Percentiles rank a stretch among this genome's conserved stretches.
Conservation (phyloP, 2,888 invertebrate species). For the Erebia ligea region DNA sequence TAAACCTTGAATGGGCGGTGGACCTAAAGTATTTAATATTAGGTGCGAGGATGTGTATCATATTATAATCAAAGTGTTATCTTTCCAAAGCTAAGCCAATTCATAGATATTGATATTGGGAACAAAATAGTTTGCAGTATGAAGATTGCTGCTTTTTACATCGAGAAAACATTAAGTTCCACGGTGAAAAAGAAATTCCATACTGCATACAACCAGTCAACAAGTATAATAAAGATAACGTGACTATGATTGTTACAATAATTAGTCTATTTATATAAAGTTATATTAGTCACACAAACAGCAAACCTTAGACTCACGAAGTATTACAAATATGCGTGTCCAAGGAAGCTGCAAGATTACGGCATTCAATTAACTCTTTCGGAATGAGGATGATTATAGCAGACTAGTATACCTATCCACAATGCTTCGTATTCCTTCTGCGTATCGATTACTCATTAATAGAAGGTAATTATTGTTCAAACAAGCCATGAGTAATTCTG, state of each 20-base stretch:
- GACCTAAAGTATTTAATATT: no score
- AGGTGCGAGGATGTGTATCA: no score
- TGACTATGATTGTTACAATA: slow-evolving; percentile 20
- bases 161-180: not conserved
- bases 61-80: no score
- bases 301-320: slow-evolving; percentile 18
- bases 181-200: not conserved
- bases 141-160: no score
- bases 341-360: slow-evolving; percentile 51
- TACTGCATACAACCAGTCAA: not conserved
- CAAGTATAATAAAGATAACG: slow-evolving; percentile 34
- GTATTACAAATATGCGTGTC: slow-evolving; percentile 6
- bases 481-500: slow-evolving; percentile 52
- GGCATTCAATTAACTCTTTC: slow-evolving; percentile 54
- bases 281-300: not conserved
- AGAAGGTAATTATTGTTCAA: slow-evolving; percentile 49
- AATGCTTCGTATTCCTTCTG: slow-evolving; percentile 47
- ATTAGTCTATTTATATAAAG: slow-evolving; percentile 30
- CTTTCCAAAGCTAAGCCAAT: no score
- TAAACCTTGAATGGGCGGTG: no score
- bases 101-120: no score
- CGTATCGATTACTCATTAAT: slow-evolving; percentile 54
- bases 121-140: no score
- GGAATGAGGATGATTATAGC: slow-evolving; percentile 39
- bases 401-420: slow-evolving; percentile 28